Conservation (phyloP, 1,140 invertebrate genomes). For the Eriosoma lanigerum region DNA sequence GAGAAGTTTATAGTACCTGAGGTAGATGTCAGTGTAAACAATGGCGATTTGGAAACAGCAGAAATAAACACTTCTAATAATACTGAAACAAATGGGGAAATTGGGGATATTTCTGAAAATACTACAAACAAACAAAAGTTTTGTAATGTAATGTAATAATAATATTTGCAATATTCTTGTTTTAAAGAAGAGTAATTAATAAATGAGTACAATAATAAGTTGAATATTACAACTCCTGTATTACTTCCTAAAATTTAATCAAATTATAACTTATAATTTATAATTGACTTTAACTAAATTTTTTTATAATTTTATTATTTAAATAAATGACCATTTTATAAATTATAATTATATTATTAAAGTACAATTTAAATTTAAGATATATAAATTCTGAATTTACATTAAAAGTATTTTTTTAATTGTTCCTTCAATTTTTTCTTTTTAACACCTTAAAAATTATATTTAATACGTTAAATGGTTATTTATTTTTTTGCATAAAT, state of each 20-base stretch:
- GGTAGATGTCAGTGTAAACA: not conserved
- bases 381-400: not conserved
- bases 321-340: not conserved
- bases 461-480: not conserved
- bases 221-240: not conserved
- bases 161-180: slow-evolving; percentile 27
- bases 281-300: not conserved
- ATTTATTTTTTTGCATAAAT: not conserved
- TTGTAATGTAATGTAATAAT: slow-evolving; percentile 31
- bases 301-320: not conserved
- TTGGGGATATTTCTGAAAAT: not conserved
- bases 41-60: not conserved
- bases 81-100: not conserved
- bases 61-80: not conserved
- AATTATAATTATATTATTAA: not conserved
- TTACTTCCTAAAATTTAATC: not conserved
- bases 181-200: slow-evolving; percentile 11
- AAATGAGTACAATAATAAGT: not conserved
- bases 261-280: not conserved
- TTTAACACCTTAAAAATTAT: not conserved
- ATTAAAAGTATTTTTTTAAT: not conserved
- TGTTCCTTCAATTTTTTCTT: not conserved
- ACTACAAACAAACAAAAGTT: not conserved
- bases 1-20: not conserved
- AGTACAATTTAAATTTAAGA: not conserved